Evolutionary conservation across 2,797 vertebrate genomes (phyloP).

Genomic region (Cygnus olor): DNA sequence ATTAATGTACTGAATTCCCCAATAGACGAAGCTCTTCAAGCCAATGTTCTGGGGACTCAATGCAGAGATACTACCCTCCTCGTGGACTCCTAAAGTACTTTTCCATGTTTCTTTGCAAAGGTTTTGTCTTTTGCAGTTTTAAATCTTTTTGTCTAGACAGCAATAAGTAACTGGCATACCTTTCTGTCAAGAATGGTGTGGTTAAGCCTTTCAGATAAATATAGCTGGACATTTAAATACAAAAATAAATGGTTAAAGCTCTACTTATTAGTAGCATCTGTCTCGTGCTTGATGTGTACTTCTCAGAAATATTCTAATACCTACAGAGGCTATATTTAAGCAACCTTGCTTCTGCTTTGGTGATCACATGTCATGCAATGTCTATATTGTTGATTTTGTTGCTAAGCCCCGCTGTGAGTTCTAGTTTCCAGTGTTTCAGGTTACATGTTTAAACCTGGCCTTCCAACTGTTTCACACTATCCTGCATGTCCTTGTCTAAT

Average conservation of each 20-base stretch:
- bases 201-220: constrained; percentile 78
- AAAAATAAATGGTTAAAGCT: constrained; percentile 79
- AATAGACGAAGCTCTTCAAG: constrained; percentile 18
- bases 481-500: constrained; percentile 26
- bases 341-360: constrained; percentile 74
- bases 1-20: neutral
- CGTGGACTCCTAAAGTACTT: constrained; percentile 32
- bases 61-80: neutral
- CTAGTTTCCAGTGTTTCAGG: constrained; percentile 76
- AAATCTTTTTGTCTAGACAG: constrained; percentile 76
- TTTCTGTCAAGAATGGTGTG: constrained; percentile 64
- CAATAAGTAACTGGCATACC: constrained; percentile 70
- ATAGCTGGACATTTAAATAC: constrained; percentile 75
- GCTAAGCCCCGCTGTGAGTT: constrained; percentile 74
- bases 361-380: constrained; percentile 75
- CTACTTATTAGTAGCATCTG: constrained; percentile 78
- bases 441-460: constrained; percentile 76
- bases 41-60: neutral
- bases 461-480: constrained; percentile 73
- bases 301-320: constrained; percentile 78
- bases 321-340: constrained; percentile 79
- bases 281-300: constrained; percentile 74
- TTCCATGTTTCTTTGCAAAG: constrained; percentile 26
- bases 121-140: constrained; percentile 65
- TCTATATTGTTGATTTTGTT: constrained; percentile 81